Base-by-base conservation (phyloP, 2,888 invertebrate species). In the Lamproptera curius region DNA sequence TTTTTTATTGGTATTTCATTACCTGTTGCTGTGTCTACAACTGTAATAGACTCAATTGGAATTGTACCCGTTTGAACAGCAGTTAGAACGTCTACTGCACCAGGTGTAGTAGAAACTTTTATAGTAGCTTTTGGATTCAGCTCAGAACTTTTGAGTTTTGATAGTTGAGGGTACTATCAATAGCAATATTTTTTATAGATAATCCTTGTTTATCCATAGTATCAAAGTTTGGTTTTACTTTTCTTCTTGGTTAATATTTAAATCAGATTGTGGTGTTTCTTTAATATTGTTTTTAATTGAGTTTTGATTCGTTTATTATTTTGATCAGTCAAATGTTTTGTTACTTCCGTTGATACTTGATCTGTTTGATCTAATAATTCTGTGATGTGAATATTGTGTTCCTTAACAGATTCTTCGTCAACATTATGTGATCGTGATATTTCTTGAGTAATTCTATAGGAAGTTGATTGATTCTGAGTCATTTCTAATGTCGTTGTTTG, bases 11-110 rank as follows among this genome's bases (percentile, higher is more conserved):
- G 87, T 34, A 95, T 86, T 54, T 91, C 89, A 67, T 91, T 88
- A 10, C 94, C 92, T 0, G 92, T 91, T 46, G 80, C 76, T 1
- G 94, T 93, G 72, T 95, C 93, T 51, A 90, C 86, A 1, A 96
- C 89, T 64, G 90, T 89, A 0, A 96, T 89, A 1, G 89, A 79
- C 54, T 91, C 90, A 1, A 91, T 76, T 51, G 94, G 90, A 52
- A 97, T 81, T 46, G 92, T 86, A 36, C 95, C 95, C 61, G 92
- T 91, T 52, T 92, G 89, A 0, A 97, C 90, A 8, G 97, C 95
- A 55, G 90, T 85, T 42, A 94, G 71, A 36, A 96, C 78, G 67
- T 92, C 91, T 46, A 90, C 89, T 0, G 92, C 80, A 9, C 92
- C 92, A 14, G 88, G 89, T 56, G 91, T 89, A 0, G 92, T 89